Base-by-base conservation (phyloP, 2,113 vertebrate genomes). In the Brachypteracias leptosomus region DNA sequence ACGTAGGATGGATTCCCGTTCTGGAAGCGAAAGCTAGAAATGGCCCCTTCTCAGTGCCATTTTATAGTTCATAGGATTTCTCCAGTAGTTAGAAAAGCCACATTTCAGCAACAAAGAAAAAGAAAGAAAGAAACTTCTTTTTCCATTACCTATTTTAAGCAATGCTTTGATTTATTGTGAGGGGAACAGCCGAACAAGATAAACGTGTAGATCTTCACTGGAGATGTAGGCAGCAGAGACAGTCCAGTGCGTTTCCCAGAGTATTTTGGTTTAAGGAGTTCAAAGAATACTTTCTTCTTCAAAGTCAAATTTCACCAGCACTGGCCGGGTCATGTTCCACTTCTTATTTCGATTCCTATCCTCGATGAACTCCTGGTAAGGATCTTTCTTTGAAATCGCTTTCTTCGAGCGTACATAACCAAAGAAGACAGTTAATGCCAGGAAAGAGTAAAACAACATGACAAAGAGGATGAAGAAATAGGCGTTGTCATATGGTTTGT, bases 391-490 rank as follows among this genome's bases (percentile, higher is more conserved):
- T 93, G 97, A 98, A 96, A 98, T 96, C 13, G 97, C 97, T 92
- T 98, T 97, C 96, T 98, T 96, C 47, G 98, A 97, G 88, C 98
- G 98, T 85, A 98, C 98, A 93, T 98, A 99, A 97, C 98, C 98
- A 90, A 97, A 98, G 94, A 99, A 98, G 96, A 99, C 98, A 85
- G 98, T 98, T 91, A 98, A 96, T 33, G 98, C 98, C 92, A 99
- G 96, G 96, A 99, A 98, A 96, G 98, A 98, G 96, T 99, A 99
- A 98, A 99, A 99, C 88, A 99, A 95, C 98, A 99, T 98, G 94
- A 99, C 99, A 97, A 99, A 98, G 87, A 99, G 97, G 96, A 99
- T 97, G 96, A 99, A 99, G 96, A 99, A 99, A 97, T 99, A 98
- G 96, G 98, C 98, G 10, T 98, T 99, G 98, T 99, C 98, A 94